Percentiles rank a stretch among this genome's conserved stretches.
phyloP scores from a whole-genome alignment of 1,140 invertebrate species.

The Bathynomus jamesi region DNA sequence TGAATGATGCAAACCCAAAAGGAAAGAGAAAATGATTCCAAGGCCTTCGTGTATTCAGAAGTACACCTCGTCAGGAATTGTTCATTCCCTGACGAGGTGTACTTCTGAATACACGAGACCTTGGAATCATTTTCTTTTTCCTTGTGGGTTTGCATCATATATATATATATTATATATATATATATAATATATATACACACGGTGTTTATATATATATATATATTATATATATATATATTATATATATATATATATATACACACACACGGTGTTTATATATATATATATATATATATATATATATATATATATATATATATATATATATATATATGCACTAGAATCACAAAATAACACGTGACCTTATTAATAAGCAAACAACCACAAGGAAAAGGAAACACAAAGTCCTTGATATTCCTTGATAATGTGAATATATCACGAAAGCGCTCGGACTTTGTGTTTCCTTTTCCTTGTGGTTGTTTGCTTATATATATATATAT shows the following conservation, averaged over 20 bases:
- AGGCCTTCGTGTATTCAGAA: too few relatives aligned
- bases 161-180: constrained; percentile 3
- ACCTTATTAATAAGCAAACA: background rate
- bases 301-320: constrained; percentile 3
- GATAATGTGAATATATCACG: background rate
- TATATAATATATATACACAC: background rate
- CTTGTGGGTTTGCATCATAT: background rate
- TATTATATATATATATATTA: constrained; percentile 3
- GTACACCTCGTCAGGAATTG: too few relatives aligned
- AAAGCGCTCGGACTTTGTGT: background rate
- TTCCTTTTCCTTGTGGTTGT: too few relatives aligned
- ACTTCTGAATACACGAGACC: background rate
- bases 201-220: background rate
- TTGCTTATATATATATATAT: too few relatives aligned
- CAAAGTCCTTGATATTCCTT: background rate
- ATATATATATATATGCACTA: background rate
- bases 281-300: constrained; percentile 3
- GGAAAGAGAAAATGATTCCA: too few relatives aligned
- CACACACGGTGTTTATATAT: too few relatives aligned
- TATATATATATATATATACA: constrained; percentile 3
- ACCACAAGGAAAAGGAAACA: background rate
- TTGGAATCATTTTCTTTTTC: background rate
- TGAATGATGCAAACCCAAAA: too few relatives aligned
- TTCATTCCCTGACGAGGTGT: background rate
- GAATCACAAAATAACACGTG: background rate